Conservation (phyloP, 2,888 invertebrate species). For the Scaptomyza flava region DNA sequence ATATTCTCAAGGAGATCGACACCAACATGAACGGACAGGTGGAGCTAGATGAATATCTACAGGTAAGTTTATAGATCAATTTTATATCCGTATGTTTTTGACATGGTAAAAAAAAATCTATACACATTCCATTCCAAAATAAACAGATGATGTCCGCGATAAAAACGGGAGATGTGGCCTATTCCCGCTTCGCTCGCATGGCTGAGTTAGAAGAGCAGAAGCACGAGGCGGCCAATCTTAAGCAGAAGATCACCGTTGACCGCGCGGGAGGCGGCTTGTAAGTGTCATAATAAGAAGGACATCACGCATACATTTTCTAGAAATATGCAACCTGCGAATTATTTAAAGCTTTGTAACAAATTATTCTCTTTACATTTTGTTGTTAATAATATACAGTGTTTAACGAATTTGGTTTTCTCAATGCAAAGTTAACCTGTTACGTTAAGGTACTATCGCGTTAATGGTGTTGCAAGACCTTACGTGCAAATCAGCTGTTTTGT, state of each 20-base stretch:
- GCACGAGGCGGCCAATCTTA: constrained; percentile 90
- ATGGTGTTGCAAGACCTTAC: no score
- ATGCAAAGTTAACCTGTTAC: no score
- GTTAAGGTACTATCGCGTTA: no score
- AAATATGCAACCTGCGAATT: constrained; percentile 44
- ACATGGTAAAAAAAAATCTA: background rate
- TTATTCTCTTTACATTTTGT: constrained; percentile 66
- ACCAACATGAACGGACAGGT: constrained; percentile 99
- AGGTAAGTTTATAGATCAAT: constrained; percentile 87
- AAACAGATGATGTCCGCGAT: constrained; percentile 98
- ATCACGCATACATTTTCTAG: constrained; percentile 30
- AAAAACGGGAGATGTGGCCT: constrained; percentile 97
- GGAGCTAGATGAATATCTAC: constrained; percentile 99
- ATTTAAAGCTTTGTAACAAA: constrained; percentile 43
- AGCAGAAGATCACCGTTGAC: constrained; percentile 94
- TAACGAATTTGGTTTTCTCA: no score
- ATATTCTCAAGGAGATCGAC: constrained; percentile 98
- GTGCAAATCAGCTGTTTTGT: no score
- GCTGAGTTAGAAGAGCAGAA: constrained; percentile 95
- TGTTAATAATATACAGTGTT: constrained; percentile 56
- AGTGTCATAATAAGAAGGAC: constrained; percentile 58
- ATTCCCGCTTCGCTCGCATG: constrained; percentile 97
- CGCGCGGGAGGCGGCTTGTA: constrained; percentile 98
- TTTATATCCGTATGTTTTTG: background rate
- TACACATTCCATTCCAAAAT: background rate